These are phyloP conservation scores for Argyrosomus regius DNA, from an alignment of 2,797 vertebrate species.

Conservation along the genomic window DNA sequence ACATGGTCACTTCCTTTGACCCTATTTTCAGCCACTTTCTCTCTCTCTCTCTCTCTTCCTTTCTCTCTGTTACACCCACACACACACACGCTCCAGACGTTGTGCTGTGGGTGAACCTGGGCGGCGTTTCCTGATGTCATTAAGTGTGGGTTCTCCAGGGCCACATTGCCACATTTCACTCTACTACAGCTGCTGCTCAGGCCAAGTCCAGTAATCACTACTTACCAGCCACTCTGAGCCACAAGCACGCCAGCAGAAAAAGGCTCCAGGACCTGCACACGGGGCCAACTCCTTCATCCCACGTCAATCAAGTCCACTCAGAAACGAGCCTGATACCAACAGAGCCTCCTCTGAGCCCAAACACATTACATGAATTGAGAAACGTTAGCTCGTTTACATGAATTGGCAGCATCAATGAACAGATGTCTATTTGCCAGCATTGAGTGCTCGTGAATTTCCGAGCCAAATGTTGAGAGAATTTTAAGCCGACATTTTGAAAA, in stretches of 20 bases:
- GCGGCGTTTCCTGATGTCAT: constrained; percentile 74
- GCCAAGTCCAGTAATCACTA: constrained; percentile 76
- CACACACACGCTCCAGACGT: constrained; percentile 55
- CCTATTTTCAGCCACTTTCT: constrained; percentile 49
- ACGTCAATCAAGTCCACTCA: constrained; percentile 61
- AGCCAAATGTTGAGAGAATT: constrained; percentile 53
- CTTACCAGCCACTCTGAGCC: constrained; percentile 66
- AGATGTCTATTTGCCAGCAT: constrained; percentile 48
- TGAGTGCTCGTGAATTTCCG: constrained; percentile 32
- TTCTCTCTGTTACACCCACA: constrained; percentile 38
- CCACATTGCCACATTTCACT: constrained; percentile 70
- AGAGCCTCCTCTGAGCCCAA: constrained; percentile 40
- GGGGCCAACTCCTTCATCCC: constrained; percentile 46
- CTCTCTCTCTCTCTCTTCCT: constrained; percentile 4
- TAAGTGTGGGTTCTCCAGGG: constrained; percentile 68
- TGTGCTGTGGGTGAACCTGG: constrained; percentile 70
- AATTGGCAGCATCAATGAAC: constrained; percentile 42
- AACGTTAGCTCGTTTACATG: constrained; percentile 34
- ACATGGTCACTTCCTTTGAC: neutral
- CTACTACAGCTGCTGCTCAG: constrained; percentile 58
- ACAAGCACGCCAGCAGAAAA: constrained; percentile 57
- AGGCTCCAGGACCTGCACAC: constrained; percentile 37
- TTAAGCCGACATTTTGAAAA: constrained; percentile 63
- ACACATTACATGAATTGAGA: constrained; percentile 35
- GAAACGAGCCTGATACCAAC: constrained; percentile 48